Base-by-base conservation (phyloP, 1,140 invertebrate genomes). In the Papilio glaucus region DNA sequence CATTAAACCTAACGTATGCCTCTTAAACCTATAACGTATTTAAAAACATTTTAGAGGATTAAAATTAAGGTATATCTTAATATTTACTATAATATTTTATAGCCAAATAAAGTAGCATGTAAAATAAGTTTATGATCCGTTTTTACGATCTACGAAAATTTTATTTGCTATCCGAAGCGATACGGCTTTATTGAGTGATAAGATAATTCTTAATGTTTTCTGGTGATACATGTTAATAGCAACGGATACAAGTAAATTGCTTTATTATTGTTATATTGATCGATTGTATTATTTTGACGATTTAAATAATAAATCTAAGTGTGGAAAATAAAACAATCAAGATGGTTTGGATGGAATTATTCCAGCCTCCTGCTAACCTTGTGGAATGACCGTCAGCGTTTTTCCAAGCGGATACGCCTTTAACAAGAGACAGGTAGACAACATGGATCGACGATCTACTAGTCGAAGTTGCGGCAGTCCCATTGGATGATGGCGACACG, bases 131-230 rank as follows among this genome's bases (percentile, higher is more conserved):
- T 57, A 57, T 57, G 49, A 57, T 57, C 18, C 49, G 21, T 57
- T 57, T 45, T 57, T 57, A 57, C 49, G 49, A 57, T 57, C 49
- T 57, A 57, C 49, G 49, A 57, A 57, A 57, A 57, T 57, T 57
- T 57, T 57, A 57, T 57, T 57, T 57, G 49, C 49, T 57, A 57
- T 24, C 18, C 49, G 21, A 57, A 57, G 18, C 49, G 49, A 57
- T 57, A 26, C 49, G 18, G 49, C 21, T 57, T 57, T 57, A 57
- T 57, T 57, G 49, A 57, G 49, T 57, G 49, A 57, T 57, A 57
- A 57, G 49, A 57, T 57, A 57, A 57, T 57, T 57, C 49, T 57
- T 57, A 57, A 57, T 57, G 49, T 21, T 57, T 57, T 53, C 18
- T 57, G 21, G 49, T 57, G 49, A 57, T 57, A 57, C 49, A 57